A percentile compares a stretch with the other conserved stretches of the same genome.
These are phyloP conservation scores for Mycalesis mineus DNA, from an alignment of 2,888 invertebrate genomes.

Conservation along the genomic window DNA sequence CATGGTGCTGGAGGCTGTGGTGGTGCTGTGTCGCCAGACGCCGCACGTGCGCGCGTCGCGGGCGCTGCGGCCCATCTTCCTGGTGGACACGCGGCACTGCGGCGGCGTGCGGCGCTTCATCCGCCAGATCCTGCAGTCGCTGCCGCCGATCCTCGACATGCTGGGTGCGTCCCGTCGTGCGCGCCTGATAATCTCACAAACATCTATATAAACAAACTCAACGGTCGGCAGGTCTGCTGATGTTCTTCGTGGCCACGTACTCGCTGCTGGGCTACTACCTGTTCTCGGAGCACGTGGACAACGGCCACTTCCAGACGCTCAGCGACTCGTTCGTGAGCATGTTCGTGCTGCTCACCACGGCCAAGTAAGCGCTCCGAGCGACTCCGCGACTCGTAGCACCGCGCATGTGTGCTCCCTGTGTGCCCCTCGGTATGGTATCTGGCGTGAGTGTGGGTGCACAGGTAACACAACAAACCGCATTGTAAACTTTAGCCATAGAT, in stretches of 20 bases:
- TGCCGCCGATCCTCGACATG: conserved; percentile 94
- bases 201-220: too few relatives aligned
- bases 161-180: conserved; percentile 65
- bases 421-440: too few relatives aligned
- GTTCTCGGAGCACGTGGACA: conserved; percentile 84
- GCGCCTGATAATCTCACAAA: too few relatives aligned
- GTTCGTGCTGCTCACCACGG: conserved; percentile 93
- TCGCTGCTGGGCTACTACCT: conserved; percentile 89
- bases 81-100: conserved; percentile 90
- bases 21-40: conserved; percentile 87
- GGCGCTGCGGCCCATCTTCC: conserved; percentile 90
- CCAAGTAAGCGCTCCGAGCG: conserved; percentile 83
- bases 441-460: too few relatives aligned
- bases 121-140: conserved; percentile 88
- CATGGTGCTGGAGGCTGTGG: conserved; percentile 90
- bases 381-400: too few relatives aligned
- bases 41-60: conserved; percentile 93
- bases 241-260: conserved; percentile 91
- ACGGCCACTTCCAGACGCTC: conserved; percentile 87
- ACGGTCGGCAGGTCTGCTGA: conserved; percentile 76
- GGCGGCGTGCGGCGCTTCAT: conserved; percentile 87
- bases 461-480: too few relatives aligned
- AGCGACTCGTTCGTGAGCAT: conserved; percentile 91
- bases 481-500: too few relatives aligned
- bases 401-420: background rate